Evolutionary conservation across 2,113 vertebrate genomes (phyloP), one percentile per base, ranked within the genome.

Genomic region (Theropithecus gelada): DNA sequence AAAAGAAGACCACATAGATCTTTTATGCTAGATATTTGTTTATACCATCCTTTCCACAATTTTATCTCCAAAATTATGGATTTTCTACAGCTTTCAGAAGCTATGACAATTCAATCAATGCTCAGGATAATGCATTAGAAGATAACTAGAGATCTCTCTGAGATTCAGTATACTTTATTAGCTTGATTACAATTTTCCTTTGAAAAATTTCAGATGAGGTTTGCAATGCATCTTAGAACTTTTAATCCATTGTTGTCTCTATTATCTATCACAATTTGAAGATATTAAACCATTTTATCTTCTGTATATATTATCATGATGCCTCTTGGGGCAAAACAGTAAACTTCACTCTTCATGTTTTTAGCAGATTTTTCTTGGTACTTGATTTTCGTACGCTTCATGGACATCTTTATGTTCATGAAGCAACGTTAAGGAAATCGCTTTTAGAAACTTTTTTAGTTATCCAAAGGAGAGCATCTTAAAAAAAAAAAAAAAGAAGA

Each of bases 231-330:
- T 35, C n/a, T 86, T 72, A 93, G 5, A 78, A 52, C 8, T 87
- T 43, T 87, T 90, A 79, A 73, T 79, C 22, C n/a, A 52, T 11
- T 83, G 16, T 78, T 72, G 6, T 17, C 14, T 75, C 30, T 14
- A 68, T 59, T 80, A 48, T 61, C 57, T 52, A 95, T 17, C 8
- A 95, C 68, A 88, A 83, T 82, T 82, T 86, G 78, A 96, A 68
- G 8, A 50, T n/a, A 73, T 22, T 79, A 38, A 92, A 68, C 4
- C 6, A 79, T 52, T 23, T 75, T 91, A 59, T 66, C 8, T 88
- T 88, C 48, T 92, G 30, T 27, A n/a, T 80, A 13, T 50, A 88
- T 90, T 73, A 87, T 59, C 20, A 91, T 88, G 43, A 87, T 48
- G 4, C 32, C 4, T 83, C 73, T 14, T 38, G 4, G 3, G 50